Evolutionary conservation across 1,140 invertebrate genomes (phyloP), one percentile per base, ranked within the genome.

Genomic region (Tigriopus japonicus): DNA sequence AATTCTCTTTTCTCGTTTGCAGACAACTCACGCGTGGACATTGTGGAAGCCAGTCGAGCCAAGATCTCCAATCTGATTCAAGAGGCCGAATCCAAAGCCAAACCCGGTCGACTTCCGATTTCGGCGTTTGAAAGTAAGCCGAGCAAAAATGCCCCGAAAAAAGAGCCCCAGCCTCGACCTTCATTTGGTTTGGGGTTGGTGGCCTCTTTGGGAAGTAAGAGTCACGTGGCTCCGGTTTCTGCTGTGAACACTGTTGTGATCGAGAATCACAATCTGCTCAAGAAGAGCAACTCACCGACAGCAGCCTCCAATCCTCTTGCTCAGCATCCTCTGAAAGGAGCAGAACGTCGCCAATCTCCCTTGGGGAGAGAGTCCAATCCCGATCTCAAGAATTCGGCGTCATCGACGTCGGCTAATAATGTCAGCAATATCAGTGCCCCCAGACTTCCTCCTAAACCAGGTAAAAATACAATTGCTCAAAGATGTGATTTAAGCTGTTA

Each of bases 401-500:
- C 19, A 15, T 58, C 51, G 15, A 42, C 28, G 28, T 35, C 28
- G 28, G 3, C 28, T 9, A 35, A 35, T 9, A 35, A 35, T 35
- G 28, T 35, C 28, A 35, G 28, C 28, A 35, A 35, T 35, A 35
- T 45, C 52, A 40, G 53, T 60, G 70, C 73, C 45, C 75, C 75
- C 5, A 66, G 70, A 52, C 63, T 76, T 21, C 74, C 74, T 42
- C 74, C 74, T 43, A 76, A 76, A 67, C 74, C 74, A 66, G 70
- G 72, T 74, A 65, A 63, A 58, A 56, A 13, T 43, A 13, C 3
- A 5, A 9, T 35, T 35, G 28, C 3, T 5, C 3, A 35, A 35
- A 35, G 9, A 35, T 35, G 28, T 5, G 9, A 35, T 35, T 9
- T 35, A 35, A n/a, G n/a, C n/a, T n/a, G n/a, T n/a, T n/a, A n/a